phyloP scores from a whole-genome alignment of 2,888 invertebrate genomes.

The Latrodectus hesperus region DNA sequence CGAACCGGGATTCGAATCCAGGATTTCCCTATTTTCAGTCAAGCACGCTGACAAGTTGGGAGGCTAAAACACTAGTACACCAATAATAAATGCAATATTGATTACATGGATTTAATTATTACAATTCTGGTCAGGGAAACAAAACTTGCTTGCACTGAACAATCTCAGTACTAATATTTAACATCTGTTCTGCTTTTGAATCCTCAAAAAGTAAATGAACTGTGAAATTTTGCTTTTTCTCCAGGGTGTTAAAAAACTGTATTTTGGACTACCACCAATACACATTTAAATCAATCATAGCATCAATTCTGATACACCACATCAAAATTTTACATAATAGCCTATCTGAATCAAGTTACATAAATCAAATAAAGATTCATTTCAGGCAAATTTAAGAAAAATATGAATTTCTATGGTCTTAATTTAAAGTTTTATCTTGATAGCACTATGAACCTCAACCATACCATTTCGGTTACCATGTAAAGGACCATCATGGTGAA shows the following conservation, averaged over 20 bases:
- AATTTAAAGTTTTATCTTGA: neutral
- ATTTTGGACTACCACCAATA: neutral
- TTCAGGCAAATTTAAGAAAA: neutral
- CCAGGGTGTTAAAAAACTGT: neutral
- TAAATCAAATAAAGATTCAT: neutral
- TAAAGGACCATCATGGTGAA: slow-evolving; percentile 63
- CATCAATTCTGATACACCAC: neutral
- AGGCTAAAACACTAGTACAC: too few species aligned
- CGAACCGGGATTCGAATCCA: too few species aligned
- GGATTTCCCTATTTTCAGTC: too few species aligned
- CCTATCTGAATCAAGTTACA: neutral
- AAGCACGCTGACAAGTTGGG: too few species aligned
- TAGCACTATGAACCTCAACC: slow-evolving; percentile 58
- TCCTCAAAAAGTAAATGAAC: too few species aligned
- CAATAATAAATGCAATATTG: too few species aligned
- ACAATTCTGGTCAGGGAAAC: too few species aligned
- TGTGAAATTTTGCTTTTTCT: too few species aligned
- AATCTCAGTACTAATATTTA: too few species aligned
- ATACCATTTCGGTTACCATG: slow-evolving; percentile 63
- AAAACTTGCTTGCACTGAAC: too few species aligned
- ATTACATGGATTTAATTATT: too few species aligned
- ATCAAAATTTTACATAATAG: neutral
- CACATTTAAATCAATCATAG: neutral
- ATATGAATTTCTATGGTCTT: neutral
- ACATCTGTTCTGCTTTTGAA: too few species aligned